Evolutionary conservation across 2,888 invertebrate genomes (phyloP).

Genomic region (Enchytraeus crypticus): DNA sequence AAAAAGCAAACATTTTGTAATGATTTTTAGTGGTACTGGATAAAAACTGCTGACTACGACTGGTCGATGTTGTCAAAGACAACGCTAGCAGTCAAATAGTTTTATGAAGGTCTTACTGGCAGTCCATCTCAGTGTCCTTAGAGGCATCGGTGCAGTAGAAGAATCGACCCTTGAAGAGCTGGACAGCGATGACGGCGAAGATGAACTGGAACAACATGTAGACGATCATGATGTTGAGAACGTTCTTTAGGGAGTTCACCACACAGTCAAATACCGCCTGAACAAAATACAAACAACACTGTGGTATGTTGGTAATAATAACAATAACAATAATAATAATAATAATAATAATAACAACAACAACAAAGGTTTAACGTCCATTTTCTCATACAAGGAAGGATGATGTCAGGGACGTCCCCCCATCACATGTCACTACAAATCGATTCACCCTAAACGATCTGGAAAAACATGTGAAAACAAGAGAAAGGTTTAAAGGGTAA

Average conservation of each 20-base stretch:
- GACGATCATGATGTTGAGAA: slow-evolving; percentile 99
- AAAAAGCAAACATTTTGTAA: too few species aligned
- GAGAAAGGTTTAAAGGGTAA: too few species aligned
- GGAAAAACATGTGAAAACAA: too few species aligned
- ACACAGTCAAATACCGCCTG: slow-evolving; percentile 99
- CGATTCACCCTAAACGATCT: too few species aligned
- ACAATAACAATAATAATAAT: not conserved
- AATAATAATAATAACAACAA: too few species aligned
- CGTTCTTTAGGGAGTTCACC: slow-evolving; percentile 99
- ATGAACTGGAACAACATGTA: slow-evolving; percentile 97
- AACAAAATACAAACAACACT: slow-evolving; percentile 26
- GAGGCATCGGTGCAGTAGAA: slow-evolving; percentile 97
- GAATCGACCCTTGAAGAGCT: slow-evolving; percentile 99
- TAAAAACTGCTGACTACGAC: not conserved
- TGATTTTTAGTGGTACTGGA: not conserved
- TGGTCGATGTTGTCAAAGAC: not conserved
- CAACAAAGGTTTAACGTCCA: too few species aligned
- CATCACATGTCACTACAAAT: too few species aligned
- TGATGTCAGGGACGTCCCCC: too few species aligned
- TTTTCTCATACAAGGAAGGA: too few species aligned
- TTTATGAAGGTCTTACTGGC: slow-evolving; percentile 67
- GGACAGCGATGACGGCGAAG: slow-evolving; percentile 99
- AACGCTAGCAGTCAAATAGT: not conserved
- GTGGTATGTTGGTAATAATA: not conserved
- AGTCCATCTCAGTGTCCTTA: slow-evolving; percentile 83